Percentiles rank a stretch among this genome's conserved stretches.
phyloP scores from a whole-genome alignment of 2,797 vertebrate genomes.

The Rhabdophis nuchalis region DNA sequence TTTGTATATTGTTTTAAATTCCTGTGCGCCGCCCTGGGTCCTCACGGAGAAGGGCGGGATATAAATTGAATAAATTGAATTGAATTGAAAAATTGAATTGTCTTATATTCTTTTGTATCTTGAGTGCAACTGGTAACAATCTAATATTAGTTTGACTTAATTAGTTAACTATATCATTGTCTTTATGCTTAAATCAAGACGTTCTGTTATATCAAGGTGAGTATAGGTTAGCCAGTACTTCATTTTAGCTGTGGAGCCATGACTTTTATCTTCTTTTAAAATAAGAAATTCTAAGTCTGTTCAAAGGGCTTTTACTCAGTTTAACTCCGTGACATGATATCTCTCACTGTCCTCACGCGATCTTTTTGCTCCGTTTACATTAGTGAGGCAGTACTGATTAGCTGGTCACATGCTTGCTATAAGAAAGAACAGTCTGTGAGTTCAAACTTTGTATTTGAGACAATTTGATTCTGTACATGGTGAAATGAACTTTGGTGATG shows the following conservation, averaged over 20 bases:
- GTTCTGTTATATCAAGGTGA: background rate
- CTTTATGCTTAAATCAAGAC: slow-evolving; percentile 7
- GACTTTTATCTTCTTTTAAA: background rate
- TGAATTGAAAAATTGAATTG: no score
- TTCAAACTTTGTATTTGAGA: slow-evolving; percentile 17
- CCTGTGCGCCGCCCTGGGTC: no score
- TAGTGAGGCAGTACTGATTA: slow-evolving; percentile 19
- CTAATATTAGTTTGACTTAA: background rate
- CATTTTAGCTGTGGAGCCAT: background rate
- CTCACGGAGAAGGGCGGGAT: no score
- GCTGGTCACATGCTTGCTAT: background rate
- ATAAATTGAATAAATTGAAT: no score
- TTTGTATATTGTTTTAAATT: no score
- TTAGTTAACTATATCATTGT: background rate
- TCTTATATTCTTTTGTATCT: background rate
- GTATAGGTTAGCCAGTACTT: background rate
- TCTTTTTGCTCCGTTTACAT: background rate
- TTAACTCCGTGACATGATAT: background rate
- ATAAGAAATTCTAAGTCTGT: background rate
- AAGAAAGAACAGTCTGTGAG: slow-evolving; percentile 1
- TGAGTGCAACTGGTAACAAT: slow-evolving; percentile 4
- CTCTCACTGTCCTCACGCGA: background rate
- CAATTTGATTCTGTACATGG: background rate
- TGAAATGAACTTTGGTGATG: background rate
- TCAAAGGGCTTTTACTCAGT: background rate